Evolutionary conservation across 1,140 invertebrate genomes (phyloP), one percentile per base, ranked within the genome.

Genomic region (Ptiloglossa arizonensis): DNA sequence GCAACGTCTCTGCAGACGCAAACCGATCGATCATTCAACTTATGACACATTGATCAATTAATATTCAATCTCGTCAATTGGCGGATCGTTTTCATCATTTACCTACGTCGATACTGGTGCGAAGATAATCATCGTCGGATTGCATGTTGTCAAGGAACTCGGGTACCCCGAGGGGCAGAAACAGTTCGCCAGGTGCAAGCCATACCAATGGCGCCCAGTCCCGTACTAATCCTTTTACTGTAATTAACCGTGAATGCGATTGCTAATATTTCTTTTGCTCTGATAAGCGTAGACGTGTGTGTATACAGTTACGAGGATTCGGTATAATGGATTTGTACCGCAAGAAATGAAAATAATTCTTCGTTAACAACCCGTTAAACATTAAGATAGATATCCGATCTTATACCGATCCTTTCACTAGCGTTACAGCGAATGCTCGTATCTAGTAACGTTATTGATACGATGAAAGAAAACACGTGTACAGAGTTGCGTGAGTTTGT

Each of bases 181-280:
- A 95, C 89, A 93, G 93, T 89, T 95, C 95, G 62, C 93, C 93
- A 9, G 94, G 94, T 60, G 94, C 93, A 41, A 95, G 89, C 94
- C 94, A 95, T 32, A 95, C 93, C n/a, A 95, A 87, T 6, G 95
- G 95, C 2, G 95, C 93, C 95, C 95, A 95, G 87, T 93, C 90
- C 69, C 87, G 91, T 64, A 94, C 92, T 22, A 94, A 76, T 56
- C 84, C 88, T 81, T 91, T 93, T 66, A 94, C 94, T 94, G 86
- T n/a, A 89, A 87, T 56, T 32, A 74, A 80, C 29, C 32, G 66
- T 27, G 13, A 22, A 24, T 22, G 6, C 24, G 41, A 59, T 27
- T 5, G 48, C 5, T 38, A 29, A 62, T 44, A 52, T 15, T 1
- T 56, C 54, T 29, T 11, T 62, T 24, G 11, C 32, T 3, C 1